Evolutionary conservation across 2,797 vertebrate genomes (phyloP).

Genomic region (Cheirogaleus major): DNA sequence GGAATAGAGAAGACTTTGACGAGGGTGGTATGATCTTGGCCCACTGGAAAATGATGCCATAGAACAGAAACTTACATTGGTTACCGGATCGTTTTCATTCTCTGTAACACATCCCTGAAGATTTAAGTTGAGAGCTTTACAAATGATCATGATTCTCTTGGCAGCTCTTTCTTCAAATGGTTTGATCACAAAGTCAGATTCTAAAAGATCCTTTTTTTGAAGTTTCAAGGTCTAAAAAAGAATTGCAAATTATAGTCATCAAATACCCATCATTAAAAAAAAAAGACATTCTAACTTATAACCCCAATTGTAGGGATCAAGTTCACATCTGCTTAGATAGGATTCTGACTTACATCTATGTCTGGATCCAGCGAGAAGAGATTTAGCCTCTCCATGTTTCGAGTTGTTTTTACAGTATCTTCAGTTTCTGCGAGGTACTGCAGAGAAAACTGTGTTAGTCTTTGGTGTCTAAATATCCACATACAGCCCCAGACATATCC

Average conservation of each 20-base stretch:
- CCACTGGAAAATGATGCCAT: background rate
- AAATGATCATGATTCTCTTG: constrained; percentile 93
- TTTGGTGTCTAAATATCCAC: background rate
- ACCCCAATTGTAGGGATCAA: background rate
- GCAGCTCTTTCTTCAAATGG: constrained; percentile 95
- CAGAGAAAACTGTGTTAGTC: constrained; percentile 71
- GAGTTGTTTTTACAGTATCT: constrained; percentile 91
- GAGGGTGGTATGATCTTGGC: fast-evolving
- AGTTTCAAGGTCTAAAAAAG: constrained; percentile 89
- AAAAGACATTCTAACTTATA: background rate
- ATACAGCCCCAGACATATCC: background rate
- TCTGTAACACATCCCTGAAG: constrained; percentile 96
- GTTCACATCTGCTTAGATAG: background rate
- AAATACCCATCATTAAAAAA: background rate
- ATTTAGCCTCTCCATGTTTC: constrained; percentile 93
- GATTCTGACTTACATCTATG: constrained; percentile 89
- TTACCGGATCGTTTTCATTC: constrained; percentile 92
- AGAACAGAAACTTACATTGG: constrained; percentile 90
- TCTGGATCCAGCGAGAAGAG: constrained; percentile 97
- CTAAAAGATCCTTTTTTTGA: constrained; percentile 89
- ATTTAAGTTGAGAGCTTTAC: constrained; percentile 93
- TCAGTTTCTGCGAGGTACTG: constrained; percentile 98
- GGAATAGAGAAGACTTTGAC: background rate
- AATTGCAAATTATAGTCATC: background rate
- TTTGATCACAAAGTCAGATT: constrained; percentile 86